phyloP scores from a whole-genome alignment of 2,113 vertebrate species.

The Atherinomorus stipes region DNA sequence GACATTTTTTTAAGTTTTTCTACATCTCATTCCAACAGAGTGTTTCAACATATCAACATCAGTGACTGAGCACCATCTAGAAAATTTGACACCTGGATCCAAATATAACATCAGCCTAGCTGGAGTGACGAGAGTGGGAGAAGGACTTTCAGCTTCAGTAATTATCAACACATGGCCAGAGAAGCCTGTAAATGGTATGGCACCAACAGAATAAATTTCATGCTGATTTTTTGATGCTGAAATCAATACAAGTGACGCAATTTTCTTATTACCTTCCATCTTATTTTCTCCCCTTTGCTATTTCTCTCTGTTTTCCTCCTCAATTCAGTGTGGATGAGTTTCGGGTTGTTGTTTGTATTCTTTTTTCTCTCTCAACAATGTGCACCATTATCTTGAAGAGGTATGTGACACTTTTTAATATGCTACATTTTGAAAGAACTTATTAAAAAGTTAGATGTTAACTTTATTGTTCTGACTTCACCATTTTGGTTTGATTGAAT shows the following conservation, averaged over 20 bases:
- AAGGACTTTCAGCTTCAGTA: conserved; percentile 46
- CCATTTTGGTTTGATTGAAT: neutral
- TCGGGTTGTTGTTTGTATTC: conserved; percentile 56
- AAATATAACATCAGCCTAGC: conserved; percentile 69
- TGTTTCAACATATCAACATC: conserved; percentile 57
- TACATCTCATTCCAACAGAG: conserved; percentile 38
- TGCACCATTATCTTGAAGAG: conserved; percentile 66
- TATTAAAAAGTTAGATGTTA: neutral
- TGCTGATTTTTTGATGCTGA: neutral
- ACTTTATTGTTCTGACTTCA: neutral
- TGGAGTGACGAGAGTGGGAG: conserved; percentile 61
- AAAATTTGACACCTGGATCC: conserved; percentile 50
- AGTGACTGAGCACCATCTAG: conserved; percentile 27
- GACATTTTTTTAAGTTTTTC: neutral
- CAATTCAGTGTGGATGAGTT: conserved; percentile 50
- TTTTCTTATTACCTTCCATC: neutral
- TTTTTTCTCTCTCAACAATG: conserved; percentile 37
- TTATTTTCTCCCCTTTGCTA: neutral
- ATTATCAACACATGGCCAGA: conserved; percentile 29
- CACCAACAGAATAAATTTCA: neutral
- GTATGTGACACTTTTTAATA: conserved; percentile 44
- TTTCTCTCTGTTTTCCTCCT: neutral
- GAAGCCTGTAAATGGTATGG: conserved; percentile 52
- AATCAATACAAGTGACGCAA: neutral
- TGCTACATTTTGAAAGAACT: neutral